These are phyloP conservation scores for Euschistus heros DNA, from an alignment of 1,140 invertebrate species.

Conservation along the genomic window DNA sequence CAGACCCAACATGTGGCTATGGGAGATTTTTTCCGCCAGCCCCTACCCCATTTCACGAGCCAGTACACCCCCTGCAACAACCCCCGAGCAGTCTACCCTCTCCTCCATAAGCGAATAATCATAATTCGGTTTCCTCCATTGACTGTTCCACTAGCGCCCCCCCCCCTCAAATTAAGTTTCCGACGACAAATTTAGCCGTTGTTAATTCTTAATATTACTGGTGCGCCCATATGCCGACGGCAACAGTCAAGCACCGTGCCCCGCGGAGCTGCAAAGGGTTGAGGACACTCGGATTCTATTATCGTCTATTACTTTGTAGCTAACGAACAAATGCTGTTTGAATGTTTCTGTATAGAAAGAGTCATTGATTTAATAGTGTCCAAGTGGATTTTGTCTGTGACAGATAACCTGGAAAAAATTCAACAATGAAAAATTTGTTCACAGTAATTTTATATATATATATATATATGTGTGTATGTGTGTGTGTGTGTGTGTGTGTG, in stretches of 20 bases:
- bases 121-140: conserved; percentile 15
- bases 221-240: background rate
- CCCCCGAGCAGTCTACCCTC: background rate
- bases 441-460: too few relatives aligned
- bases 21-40: conserved; percentile 9
- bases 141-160: conserved; percentile 13
- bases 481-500: too few relatives aligned
- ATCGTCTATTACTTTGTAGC: too few relatives aligned
- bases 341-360: too few relatives aligned
- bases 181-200: conserved; percentile 10
- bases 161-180: conserved; percentile 7
- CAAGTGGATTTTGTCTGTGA: too few relatives aligned
- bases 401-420: too few relatives aligned
- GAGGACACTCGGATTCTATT: too few relatives aligned
- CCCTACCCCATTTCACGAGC: conserved; percentile 3
- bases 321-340: too few relatives aligned
- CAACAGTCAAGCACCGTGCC: background rate
- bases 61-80: background rate
- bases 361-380: too few relatives aligned
- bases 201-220: conserved; percentile 12
- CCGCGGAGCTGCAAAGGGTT: background rate
- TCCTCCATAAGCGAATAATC: conserved; percentile 10
- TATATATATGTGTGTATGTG: too few relatives aligned
- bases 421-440: too few relatives aligned
- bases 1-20: conserved; percentile 7